Evolutionary conservation across 2,888 invertebrate genomes (phyloP).

Genomic region (Apoda limacodes): DNA sequence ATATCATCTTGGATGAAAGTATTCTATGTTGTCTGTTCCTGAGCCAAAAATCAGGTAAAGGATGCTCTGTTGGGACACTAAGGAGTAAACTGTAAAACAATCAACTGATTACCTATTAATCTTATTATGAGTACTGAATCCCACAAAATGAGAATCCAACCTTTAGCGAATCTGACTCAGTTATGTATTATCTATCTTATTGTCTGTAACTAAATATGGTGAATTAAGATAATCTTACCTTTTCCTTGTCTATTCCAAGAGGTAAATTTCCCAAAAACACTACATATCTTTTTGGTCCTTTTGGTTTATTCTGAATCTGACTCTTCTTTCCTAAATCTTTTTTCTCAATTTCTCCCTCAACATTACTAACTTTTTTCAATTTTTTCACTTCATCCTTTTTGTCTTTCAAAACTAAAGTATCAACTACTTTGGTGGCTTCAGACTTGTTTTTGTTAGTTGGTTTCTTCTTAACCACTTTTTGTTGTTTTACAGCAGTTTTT

Average conservation of each 20-base stretch:
- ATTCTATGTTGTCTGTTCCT: too few relatives aligned
- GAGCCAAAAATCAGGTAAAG: too few relatives aligned
- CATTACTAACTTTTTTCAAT: constrained; percentile 11
- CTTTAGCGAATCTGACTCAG: too few relatives aligned
- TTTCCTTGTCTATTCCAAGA: constrained; percentile 37
- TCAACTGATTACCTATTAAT: constrained; percentile 1
- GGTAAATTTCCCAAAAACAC: constrained; percentile 60
- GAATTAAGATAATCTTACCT: constrained; percentile 31
- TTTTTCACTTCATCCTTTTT: constrained; percentile 16
- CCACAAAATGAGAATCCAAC: too few relatives aligned
- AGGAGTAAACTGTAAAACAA: constrained; percentile 4
- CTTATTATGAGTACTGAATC: too few relatives aligned
- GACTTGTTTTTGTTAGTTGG: constrained; percentile 15
- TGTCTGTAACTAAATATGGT: too few relatives aligned
- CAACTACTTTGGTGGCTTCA: too few relatives aligned
- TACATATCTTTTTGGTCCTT: constrained; percentile 56
- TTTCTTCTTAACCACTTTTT: constrained; percentile 14
- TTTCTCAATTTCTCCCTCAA: constrained; percentile 9
- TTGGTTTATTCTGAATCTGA: constrained; percentile 24
- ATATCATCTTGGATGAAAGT: too few relatives aligned
- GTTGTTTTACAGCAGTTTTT: constrained; percentile 26
- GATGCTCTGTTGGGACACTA: too few relatives aligned
- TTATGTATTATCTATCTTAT: too few relatives aligned
- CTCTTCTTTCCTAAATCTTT: constrained; percentile 15
- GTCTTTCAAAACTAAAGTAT: too few relatives aligned